These are phyloP conservation scores for Mus caroli DNA, from an alignment of 2,797 vertebrate genomes.

Conservation along the genomic window DNA sequence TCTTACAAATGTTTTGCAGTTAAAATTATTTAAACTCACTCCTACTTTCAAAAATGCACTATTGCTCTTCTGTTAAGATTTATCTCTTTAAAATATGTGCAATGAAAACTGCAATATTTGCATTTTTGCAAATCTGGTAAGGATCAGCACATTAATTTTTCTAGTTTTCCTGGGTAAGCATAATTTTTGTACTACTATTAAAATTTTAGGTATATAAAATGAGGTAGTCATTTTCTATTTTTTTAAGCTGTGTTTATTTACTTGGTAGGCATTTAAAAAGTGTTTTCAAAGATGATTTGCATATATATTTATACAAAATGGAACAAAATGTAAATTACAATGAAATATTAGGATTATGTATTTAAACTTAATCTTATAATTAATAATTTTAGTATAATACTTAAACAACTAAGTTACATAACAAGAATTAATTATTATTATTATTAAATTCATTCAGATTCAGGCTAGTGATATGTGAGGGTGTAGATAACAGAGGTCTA, in stretches of 20 bases:
- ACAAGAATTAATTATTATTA: no score
- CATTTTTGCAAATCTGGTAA: conserved; percentile 88
- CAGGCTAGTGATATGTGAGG: neutral
- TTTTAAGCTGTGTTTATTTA: conserved; percentile 69
- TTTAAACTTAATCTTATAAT: neutral
- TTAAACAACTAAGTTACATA: neutral
- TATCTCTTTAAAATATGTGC: conserved; percentile 85
- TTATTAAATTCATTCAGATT: no score
- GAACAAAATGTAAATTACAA: neutral
- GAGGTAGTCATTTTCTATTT: conserved; percentile 80
- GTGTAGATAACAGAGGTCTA: neutral
- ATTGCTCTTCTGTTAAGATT: conserved; percentile 83
- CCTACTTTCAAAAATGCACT: conserved; percentile 83
- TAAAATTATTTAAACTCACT: conserved; percentile 82
- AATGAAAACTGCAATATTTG: conserved; percentile 86
- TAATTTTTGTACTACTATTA: conserved; percentile 82
- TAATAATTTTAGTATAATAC: neutral
- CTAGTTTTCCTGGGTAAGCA: conserved; percentile 83
- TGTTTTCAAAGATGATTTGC: neutral
- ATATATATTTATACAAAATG: neutral
- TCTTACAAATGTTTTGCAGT: conserved; percentile 80
- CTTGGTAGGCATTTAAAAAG: conserved; percentile 35
- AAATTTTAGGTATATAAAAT: conserved; percentile 80
- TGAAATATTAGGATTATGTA: neutral
- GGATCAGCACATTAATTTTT: conserved; percentile 88